These are phyloP conservation scores for Axis porcinus DNA, from an alignment of 2,113 vertebrate species.

Conservation along the genomic window DNA sequence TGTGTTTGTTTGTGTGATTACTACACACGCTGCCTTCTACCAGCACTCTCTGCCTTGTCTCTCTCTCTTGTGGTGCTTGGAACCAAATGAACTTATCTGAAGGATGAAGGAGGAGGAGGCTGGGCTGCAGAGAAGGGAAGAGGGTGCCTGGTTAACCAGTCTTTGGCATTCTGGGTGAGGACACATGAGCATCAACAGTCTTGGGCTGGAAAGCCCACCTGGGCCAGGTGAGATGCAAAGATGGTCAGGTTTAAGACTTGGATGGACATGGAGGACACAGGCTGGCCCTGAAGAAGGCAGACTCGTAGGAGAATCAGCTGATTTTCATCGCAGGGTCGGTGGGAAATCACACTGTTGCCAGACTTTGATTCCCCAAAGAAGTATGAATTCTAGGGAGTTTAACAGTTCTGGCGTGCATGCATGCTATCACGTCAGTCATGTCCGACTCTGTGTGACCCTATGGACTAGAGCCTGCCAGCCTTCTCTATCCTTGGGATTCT, in stretches of 20 bases:
- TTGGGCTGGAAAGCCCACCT: not conserved
- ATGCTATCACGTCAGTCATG: not conserved
- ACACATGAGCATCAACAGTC: not conserved
- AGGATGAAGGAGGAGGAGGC: too few relatives aligned
- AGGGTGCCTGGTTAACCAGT: fast-evolving
- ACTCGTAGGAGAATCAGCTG: too few relatives aligned
- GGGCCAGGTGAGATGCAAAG: not conserved
- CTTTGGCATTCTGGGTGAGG: not conserved
- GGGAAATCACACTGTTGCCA: not conserved
- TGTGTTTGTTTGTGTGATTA: slow-evolving; percentile 11
- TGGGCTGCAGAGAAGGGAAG: not conserved
- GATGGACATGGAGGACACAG: fast-evolving
- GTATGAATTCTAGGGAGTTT: not conserved
- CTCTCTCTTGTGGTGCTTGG: not conserved
- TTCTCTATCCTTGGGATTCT: not conserved
- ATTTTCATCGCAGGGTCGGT: not conserved
- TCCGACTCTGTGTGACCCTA: not conserved
- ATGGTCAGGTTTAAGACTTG: too few relatives aligned
- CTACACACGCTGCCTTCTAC: not conserved
- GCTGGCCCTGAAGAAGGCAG: not conserved
- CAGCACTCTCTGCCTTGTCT: not conserved
- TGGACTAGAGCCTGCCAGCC: not conserved
- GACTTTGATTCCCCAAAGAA: not conserved
- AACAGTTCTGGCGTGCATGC: not conserved
- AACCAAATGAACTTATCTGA: not conserved